phyloP scores from a whole-genome alignment of 2,113 vertebrate genomes.

The Silurus glanis region DNA sequence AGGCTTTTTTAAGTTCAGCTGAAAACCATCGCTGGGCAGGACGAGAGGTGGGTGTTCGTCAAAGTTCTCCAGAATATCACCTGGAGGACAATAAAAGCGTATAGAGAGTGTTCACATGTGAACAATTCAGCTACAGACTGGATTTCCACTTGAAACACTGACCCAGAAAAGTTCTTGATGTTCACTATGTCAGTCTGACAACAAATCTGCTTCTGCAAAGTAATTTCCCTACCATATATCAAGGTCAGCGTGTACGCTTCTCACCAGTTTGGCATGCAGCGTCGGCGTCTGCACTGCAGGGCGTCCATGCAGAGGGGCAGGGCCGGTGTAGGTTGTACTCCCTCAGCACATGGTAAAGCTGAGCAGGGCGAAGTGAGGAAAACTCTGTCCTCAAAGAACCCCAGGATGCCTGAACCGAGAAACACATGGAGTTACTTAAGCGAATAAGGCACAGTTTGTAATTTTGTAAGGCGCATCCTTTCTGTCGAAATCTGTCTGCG shows the following conservation, averaged over 20 bases:
- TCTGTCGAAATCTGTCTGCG: not conserved
- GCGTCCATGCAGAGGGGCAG: constrained; percentile 66
- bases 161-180: not conserved
- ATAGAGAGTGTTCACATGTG: not conserved
- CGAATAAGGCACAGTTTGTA: not conserved
- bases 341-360: constrained; percentile 76
- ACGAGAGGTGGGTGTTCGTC: constrained; percentile 76
- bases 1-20: constrained; percentile 58
- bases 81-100: constrained; percentile 52
- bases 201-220: not conserved
- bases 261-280: constrained; percentile 66
- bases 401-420: constrained; percentile 68
- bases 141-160: not conserved
- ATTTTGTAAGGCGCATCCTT: not conserved
- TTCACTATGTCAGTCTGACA: not conserved
- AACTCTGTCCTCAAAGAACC: constrained; percentile 66
- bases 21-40: constrained; percentile 67
- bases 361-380: constrained; percentile 67
- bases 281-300: constrained; percentile 59
- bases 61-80: constrained; percentile 73
- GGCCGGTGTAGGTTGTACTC: constrained; percentile 67
- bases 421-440: constrained; percentile 22
- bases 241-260: not conserved
- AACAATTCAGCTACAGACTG: not conserved
- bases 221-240: not conserved